Percentiles rank a stretch among this genome's conserved stretches.
These are phyloP conservation scores for Phymastichus coffea DNA, from an alignment of 1,140 invertebrate species.

Conservation along the genomic window DNA sequence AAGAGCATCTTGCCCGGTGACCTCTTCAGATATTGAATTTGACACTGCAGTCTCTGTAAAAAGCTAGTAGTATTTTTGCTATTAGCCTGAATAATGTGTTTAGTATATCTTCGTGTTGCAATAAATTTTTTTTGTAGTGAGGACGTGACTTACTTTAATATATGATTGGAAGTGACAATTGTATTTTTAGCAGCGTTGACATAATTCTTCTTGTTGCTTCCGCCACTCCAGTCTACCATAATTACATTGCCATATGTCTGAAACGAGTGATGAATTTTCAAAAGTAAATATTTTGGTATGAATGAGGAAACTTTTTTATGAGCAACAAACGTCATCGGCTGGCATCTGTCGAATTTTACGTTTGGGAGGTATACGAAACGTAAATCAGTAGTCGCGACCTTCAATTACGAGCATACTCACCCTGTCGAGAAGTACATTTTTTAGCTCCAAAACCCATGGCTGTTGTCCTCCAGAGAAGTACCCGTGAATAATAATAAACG, in stretches of 20 bases:
- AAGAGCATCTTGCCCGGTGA: not conserved
- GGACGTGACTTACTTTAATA: conserved; percentile 7
- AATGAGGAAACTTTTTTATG: no score
- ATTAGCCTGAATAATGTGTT: no score
- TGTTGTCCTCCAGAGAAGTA: conserved; percentile 13
- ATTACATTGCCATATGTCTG: conserved; percentile 18
- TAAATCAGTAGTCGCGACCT: no score
- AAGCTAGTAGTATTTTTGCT: no score
- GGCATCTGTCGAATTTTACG: no score
- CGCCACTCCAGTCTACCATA: conserved; percentile 19
- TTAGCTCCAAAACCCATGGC: conserved; percentile 10
- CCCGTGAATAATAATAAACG: conserved; percentile 17
- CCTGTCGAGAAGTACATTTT: conserved; percentile 9
- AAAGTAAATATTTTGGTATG: no score
- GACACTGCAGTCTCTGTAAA: not conserved
- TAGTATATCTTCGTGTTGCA: no score
- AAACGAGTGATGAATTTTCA: not conserved
- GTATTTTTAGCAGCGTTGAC: conserved; percentile 24
- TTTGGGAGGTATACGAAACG: no score
- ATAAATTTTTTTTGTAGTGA: no score
- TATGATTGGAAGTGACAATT: not conserved
- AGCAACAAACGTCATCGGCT: no score
- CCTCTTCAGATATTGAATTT: not conserved
- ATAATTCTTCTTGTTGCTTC: conserved; percentile 12
- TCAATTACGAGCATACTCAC: conserved; percentile 9